Evolutionary conservation across 1,140 invertebrate genomes (phyloP).

Genomic region (Harlomillsia oculata): DNA sequence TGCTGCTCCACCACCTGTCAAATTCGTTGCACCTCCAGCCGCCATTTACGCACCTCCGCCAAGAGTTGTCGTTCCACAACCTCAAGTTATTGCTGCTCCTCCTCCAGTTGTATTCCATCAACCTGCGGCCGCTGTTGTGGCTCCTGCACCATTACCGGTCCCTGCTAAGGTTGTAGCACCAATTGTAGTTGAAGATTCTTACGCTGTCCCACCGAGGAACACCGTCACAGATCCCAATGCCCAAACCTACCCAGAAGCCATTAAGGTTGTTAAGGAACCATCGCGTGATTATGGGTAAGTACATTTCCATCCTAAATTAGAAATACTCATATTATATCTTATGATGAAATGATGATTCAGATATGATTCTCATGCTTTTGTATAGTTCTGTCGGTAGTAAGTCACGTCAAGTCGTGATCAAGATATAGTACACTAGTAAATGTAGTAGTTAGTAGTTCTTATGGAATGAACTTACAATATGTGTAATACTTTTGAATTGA

Average conservation of each 20-base stretch:
- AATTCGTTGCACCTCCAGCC: neutral
- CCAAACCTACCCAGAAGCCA: constrained; percentile 12
- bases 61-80: neutral
- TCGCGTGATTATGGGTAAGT: neutral
- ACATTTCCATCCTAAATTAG: too few relatives aligned
- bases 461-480: too few relatives aligned
- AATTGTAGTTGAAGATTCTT: constrained; percentile 18
- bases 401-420: too few relatives aligned
- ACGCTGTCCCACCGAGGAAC: constrained; percentile 16
- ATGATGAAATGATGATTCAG: too few relatives aligned
- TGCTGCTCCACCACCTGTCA: constrained; percentile 1
- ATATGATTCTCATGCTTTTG: too few relatives aligned
- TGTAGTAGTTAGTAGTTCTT: too few relatives aligned
- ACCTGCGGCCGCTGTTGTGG: neutral
- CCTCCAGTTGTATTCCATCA: neutral
- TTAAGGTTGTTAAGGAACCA: constrained; percentile 8
- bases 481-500: neutral
- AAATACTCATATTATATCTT: too few relatives aligned
- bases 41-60: neutral
- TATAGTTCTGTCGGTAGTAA: too few relatives aligned
- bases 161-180: neutral
- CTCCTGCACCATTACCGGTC: neutral
- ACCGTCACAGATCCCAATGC: constrained; percentile 19
- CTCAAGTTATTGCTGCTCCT: neutral
- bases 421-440: too few relatives aligned